Evolutionary conservation across 1,140 invertebrate species (phyloP).

Genomic region (Microplitis mediator): DNA sequence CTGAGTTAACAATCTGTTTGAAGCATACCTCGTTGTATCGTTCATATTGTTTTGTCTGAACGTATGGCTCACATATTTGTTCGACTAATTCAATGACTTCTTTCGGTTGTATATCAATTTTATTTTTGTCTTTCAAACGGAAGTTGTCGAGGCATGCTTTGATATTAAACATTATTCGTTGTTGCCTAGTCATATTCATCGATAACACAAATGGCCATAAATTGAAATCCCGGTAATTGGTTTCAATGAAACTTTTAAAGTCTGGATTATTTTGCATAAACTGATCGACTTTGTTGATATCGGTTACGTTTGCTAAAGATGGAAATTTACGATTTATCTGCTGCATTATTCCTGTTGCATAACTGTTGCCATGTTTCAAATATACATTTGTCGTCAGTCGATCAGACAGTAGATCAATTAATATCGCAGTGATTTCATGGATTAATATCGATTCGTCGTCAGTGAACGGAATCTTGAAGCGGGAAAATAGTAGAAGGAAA

Average conservation of each 20-base stretch:
- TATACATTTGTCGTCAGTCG: not conserved
- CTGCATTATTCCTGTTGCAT: not conserved
- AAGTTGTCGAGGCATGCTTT: not conserved
- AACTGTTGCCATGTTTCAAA: not conserved
- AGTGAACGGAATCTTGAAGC: not conserved
- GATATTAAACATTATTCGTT: not conserved
- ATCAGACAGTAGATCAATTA: not conserved
- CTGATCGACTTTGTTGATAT: not conserved
- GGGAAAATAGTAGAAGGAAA: not conserved
- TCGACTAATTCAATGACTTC: not conserved
- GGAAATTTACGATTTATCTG: not conserved
- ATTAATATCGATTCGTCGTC: not conserved
- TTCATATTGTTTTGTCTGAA: not conserved
- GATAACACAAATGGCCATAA: not conserved
- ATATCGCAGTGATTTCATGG: not conserved
- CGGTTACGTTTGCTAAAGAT: not conserved
- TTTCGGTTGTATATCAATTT: not conserved
- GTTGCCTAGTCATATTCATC: not conserved
- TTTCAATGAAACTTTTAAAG: not conserved
- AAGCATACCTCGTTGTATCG: not conserved
- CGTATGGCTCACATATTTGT: not conserved
- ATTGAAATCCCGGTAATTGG: not conserved
- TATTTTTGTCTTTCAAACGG: not conserved
- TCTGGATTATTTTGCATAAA: not conserved
- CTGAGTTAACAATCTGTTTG: not conserved